A percentile compares a stretch with the other conserved stretches of the same genome.
Evolutionary conservation across 1,140 invertebrate species (phyloP).

Genomic region (Drosophila sturtevanti): DNA sequence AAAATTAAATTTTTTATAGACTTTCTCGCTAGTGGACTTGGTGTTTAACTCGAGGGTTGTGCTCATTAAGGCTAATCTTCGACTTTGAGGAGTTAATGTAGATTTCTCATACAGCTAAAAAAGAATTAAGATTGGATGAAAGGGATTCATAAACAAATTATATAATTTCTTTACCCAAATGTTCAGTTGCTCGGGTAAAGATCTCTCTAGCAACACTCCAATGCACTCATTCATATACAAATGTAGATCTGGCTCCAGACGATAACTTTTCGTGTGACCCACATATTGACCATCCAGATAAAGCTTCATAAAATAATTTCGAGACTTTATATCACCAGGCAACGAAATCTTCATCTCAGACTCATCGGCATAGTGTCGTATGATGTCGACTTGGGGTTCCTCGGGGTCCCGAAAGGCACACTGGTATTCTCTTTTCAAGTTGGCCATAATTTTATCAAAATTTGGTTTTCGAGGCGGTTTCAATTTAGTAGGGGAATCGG

Average conservation of each 20-base stretch:
- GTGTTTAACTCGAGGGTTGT: slow-evolving; percentile 16
- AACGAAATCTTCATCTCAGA: neutral
- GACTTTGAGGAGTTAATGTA: slow-evolving; percentile 45
- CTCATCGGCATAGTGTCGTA: slow-evolving; percentile 52
- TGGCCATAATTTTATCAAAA: slow-evolving; percentile 65
- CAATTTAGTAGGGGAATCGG: neutral
- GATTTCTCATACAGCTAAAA: slow-evolving; percentile 70
- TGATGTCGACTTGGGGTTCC: slow-evolving; percentile 83
- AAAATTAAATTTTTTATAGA: slow-evolving; percentile 41
- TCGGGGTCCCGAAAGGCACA: slow-evolving; percentile 83
- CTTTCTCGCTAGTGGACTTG: slow-evolving; percentile 6
- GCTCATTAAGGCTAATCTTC: slow-evolving; percentile 53
- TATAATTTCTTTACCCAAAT: slow-evolving; percentile 52
- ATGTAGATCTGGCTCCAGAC: slow-evolving; percentile 71
- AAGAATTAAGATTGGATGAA: neutral
- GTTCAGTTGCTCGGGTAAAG: slow-evolving; percentile 57
- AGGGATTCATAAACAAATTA: neutral
- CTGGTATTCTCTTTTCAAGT: slow-evolving; percentile 70
- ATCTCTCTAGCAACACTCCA: slow-evolving; percentile 70
- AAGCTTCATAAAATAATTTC: slow-evolving; percentile 72
- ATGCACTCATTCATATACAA: slow-evolving; percentile 68
- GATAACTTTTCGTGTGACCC: slow-evolving; percentile 67
- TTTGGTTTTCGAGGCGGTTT: slow-evolving; percentile 74
- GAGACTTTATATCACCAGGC: slow-evolving; percentile 44
- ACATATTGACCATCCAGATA: slow-evolving; percentile 72